These are phyloP conservation scores for Sinocyclocheilus anshuiensis DNA, from an alignment of 2,113 vertebrate species.

Conservation along the genomic window DNA sequence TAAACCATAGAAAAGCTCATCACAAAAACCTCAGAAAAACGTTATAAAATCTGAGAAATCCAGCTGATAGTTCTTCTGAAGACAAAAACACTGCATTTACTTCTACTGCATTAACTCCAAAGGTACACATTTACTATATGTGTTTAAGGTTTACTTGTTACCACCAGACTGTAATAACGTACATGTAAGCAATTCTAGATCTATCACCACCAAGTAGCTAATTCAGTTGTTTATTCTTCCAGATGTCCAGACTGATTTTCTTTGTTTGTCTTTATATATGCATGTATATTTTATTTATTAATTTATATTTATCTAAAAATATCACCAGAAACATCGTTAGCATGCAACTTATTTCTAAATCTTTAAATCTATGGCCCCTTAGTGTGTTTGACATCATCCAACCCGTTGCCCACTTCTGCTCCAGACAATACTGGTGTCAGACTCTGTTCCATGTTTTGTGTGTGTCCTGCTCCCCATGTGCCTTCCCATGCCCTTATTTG, in stretches of 20 bases:
- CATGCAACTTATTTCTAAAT: background rate
- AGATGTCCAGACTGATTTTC: slow-evolving; percentile 56
- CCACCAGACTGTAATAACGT: background rate
- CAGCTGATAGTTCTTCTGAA: background rate
- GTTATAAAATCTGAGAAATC: background rate
- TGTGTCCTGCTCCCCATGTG: too few relatives aligned
- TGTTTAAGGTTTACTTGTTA: background rate
- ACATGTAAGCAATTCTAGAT: background rate
- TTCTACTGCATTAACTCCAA: background rate
- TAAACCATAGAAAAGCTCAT: slow-evolving; percentile 17
- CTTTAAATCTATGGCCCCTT: slow-evolving; percentile 5
- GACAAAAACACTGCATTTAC: background rate
- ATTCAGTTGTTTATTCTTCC: background rate
- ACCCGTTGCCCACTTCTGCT: background rate
- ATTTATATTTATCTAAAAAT: too few relatives aligned
- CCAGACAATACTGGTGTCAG: slow-evolving; percentile 53
- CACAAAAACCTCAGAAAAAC: background rate
- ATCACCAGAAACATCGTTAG: background rate
- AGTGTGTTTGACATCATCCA: slow-evolving; percentile 60
- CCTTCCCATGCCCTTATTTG: too few relatives aligned
- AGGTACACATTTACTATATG: slow-evolving; percentile 9
- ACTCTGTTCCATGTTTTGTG: too few relatives aligned
- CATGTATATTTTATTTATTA: background rate
- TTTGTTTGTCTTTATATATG: slow-evolving; percentile 40
- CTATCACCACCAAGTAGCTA: background rate